Evolutionary conservation across 2,888 invertebrate genomes (phyloP).

Genomic region (Chloromyia formosa): DNA sequence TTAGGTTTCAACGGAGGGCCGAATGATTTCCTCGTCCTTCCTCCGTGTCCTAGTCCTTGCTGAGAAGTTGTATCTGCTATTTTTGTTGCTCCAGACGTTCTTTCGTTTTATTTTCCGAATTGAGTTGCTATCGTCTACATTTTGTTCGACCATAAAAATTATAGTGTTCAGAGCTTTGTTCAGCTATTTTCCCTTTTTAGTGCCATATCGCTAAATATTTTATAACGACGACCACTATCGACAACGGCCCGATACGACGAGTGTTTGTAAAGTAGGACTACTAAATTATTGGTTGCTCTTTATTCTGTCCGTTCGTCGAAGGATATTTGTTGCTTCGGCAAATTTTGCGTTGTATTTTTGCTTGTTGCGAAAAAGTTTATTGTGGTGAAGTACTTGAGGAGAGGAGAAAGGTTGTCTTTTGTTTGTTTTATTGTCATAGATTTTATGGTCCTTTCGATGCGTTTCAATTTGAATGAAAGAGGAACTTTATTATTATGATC

Average conservation of each 20-base stretch:
- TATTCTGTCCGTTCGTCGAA: neutral
- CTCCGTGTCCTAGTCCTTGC: too few species aligned
- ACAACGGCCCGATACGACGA: neutral
- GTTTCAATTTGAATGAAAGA: too few species aligned
- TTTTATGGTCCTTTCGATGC: too few species aligned
- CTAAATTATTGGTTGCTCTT: neutral
- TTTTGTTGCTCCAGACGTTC: neutral
- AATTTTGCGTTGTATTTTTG: too few species aligned
- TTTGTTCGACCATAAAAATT: neutral
- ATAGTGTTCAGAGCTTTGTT: neutral
- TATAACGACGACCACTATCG: neutral
- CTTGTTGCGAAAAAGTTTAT: too few species aligned
- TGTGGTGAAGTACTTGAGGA: too few species aligned
- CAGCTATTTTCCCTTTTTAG: neutral
- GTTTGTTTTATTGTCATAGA: too few species aligned
- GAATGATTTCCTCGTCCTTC: neutral
- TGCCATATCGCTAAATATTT: neutral
- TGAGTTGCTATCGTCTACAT: neutral
- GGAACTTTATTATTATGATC: too few species aligned
- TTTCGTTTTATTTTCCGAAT: neutral
- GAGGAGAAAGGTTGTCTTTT: too few species aligned
- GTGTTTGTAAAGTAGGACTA: neutral
- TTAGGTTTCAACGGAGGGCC: neutral
- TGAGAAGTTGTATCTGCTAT: neutral
- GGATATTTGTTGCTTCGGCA: conserved; percentile 1